Evolutionary conservation across 2,888 invertebrate genomes (phyloP), one percentile per base, ranked within the genome.

Genomic region (Allygus modestus): DNA sequence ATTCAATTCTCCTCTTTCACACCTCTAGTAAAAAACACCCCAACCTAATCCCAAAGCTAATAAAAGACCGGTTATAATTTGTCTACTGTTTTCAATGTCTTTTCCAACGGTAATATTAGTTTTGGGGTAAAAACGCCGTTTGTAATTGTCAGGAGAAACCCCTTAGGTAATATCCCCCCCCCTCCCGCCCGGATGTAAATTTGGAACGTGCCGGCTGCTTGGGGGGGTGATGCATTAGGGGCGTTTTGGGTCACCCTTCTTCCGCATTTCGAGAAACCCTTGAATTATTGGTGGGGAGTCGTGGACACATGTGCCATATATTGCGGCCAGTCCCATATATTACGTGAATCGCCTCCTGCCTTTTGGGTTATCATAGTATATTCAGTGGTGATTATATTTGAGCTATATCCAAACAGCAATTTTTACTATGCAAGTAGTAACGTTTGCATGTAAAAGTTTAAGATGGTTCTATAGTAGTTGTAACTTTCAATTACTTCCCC

Each of bases 181-280:
- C 23, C 11, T 5, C 4, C 69, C 33, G 69, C 17, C 17, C 28
- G 33, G 33, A 69, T 69, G 69, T 69, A 69, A 69, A 69, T 69
- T 69, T 69, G 69, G 69, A 69, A 37, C 69, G 69, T 69, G 69
- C 69, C 37, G 2, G 23, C 61, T 5, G n/a, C 26, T 11, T 4
- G 37, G 37, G 37, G 37, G 51, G n/a, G 51, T 51, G 51, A 51
- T 17, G 51, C 51, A 51, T 51, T 9, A 23, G 26, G 58, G 58
- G 5, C 58, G 23, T 58, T 58, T 51, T 12, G 58, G 58, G 58
- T 2, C 58, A 12, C 58, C 58, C 58, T 51, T 31, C 71, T 82
- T 82, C 82, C 82, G 71, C 71, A 71, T 71, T 82, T 82, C 46
- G 46, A 69, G 71, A 82, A 82, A 82, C 46, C 41, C 81, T 1